Conservation (phyloP, 2,888 invertebrate species). For the Oligia strigilis region DNA sequence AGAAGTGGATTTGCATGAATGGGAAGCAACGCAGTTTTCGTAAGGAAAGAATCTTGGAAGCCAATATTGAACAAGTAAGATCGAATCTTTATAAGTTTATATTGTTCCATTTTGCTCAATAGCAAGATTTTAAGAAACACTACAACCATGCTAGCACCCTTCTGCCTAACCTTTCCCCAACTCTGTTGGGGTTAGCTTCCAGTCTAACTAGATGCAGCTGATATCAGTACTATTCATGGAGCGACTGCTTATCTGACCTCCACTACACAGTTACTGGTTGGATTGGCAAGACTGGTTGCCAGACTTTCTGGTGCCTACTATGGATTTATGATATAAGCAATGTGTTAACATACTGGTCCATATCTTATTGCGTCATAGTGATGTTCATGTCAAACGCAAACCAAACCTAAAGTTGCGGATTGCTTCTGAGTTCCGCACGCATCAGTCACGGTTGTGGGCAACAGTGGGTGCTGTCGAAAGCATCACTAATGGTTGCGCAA, state of each 20-base stretch:
- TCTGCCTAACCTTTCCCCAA: not conserved
- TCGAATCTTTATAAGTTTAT: not conserved
- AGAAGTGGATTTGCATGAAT: conserved; percentile 36
- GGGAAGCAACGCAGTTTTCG: not conserved
- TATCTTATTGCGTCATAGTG: conserved; percentile 26
- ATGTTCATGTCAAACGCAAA: conserved; percentile 44
- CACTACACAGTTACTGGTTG: not conserved
- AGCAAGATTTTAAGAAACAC: not conserved
- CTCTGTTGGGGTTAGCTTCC: not conserved
- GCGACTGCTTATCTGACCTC: no score
- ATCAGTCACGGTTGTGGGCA: conserved; percentile 41
- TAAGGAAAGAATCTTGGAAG: not conserved
- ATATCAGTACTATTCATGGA: not conserved
- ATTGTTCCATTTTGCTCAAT: no score
- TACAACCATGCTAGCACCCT: not conserved
- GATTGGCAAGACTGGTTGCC: not conserved
- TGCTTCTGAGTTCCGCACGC: conserved; percentile 48
- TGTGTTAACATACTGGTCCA: not conserved
- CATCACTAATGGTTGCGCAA: conserved; percentile 63
- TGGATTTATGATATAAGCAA: not conserved
- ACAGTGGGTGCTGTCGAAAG: conserved; percentile 56
- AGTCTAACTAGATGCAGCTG: not conserved
- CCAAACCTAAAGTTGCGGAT: conserved; percentile 12
- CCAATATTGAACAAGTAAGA: not conserved
- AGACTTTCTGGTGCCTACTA: no score